phyloP scores from a whole-genome alignment of 1,140 invertebrate genomes.

The Drosophila mayri region DNA sequence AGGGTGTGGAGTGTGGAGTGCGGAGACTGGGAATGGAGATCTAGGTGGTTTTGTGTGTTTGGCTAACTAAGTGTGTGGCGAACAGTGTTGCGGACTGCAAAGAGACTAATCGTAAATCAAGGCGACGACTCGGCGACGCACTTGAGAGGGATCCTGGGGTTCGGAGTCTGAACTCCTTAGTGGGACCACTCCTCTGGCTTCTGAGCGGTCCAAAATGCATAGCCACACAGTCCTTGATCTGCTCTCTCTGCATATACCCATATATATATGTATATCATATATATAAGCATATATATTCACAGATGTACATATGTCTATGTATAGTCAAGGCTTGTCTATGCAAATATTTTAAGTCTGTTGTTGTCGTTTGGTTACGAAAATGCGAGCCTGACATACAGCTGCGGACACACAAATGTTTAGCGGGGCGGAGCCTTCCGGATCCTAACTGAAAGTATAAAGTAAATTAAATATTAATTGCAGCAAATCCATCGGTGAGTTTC shows the following conservation, averaged over 20 bases:
- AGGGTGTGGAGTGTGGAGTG: background rate
- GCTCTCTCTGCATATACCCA: slow-evolving; percentile 10
- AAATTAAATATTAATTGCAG: slow-evolving; percentile 70
- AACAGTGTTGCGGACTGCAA: slow-evolving; percentile 64
- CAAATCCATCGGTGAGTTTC: slow-evolving; percentile 7
- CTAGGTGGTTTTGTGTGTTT: slow-evolving; percentile 59
- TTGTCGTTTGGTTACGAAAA: slow-evolving; percentile 76
- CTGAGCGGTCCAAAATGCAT: slow-evolving; percentile 37
- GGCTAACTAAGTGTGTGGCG: slow-evolving; percentile 72
- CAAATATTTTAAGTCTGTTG: slow-evolving; percentile 77
- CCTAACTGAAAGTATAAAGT: slow-evolving; percentile 58
- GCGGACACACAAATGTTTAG: slow-evolving; percentile 65
- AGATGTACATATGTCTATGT: slow-evolving; percentile 19
- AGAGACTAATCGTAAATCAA: slow-evolving; percentile 73
- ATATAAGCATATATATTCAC: slow-evolving; percentile 9
- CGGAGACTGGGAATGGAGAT: slow-evolving; percentile 19
- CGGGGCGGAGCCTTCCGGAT: slow-evolving; percentile 8
- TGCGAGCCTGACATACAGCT: slow-evolving; percentile 72
- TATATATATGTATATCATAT: slow-evolving; percentile 1
- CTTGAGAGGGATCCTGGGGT: slow-evolving; percentile 40
- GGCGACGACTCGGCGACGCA: slow-evolving; percentile 54
- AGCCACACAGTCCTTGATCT: slow-evolving; percentile 24
- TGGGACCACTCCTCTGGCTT: slow-evolving; percentile 38
- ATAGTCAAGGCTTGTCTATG: slow-evolving; percentile 64
- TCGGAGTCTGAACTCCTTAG: slow-evolving; percentile 15